Conservation (phyloP, 1,140 invertebrate species). For the Coptotermes formosanus region DNA sequence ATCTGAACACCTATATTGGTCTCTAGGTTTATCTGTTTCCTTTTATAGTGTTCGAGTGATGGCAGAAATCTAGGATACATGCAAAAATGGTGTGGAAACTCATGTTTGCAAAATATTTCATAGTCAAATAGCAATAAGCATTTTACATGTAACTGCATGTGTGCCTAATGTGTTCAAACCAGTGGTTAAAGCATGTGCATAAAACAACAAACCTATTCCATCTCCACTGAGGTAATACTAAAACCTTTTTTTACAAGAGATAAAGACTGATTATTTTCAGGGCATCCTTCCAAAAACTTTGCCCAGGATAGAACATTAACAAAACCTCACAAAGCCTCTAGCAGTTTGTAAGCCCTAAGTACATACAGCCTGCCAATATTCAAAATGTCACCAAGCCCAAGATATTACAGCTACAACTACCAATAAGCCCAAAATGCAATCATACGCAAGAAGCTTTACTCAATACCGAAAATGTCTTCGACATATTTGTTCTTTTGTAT, state of each 20-base stretch:
- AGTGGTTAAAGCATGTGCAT: background rate
- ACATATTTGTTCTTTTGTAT: background rate
- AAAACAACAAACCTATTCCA: background rate
- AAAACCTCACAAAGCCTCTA: background rate
- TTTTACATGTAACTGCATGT: background rate
- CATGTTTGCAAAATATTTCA: background rate
- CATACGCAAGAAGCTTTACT: background rate
- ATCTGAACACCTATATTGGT: background rate
- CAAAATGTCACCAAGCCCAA: background rate
- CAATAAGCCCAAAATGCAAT: background rate
- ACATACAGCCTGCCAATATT: background rate
- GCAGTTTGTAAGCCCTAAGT: background rate
- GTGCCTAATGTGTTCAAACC: background rate
- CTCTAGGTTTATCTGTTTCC: background rate
- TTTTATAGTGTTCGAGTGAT: background rate
- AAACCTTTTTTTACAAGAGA: background rate
- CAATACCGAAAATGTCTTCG: background rate
- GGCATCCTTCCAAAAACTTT: background rate
- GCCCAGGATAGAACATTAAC: background rate
- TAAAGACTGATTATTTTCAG: background rate
- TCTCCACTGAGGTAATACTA: background rate
- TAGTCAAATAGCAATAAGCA: background rate
- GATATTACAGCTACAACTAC: background rate
- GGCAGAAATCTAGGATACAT: background rate
- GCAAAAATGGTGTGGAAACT: background rate